Base-by-base conservation (phyloP, 1,140 invertebrate species). In the Scaptomyza graminum region DNA sequence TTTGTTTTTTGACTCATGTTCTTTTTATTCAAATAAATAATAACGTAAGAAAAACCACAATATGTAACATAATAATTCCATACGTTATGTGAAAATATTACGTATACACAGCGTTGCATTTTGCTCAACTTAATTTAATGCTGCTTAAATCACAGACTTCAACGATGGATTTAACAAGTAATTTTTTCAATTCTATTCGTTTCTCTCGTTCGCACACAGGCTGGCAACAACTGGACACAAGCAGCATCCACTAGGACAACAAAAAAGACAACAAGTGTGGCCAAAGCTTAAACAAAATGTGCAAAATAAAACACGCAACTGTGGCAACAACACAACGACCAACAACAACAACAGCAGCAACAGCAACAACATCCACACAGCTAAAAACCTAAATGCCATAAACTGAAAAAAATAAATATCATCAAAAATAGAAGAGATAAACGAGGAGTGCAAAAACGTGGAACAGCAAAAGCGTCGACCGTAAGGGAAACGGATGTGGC, bases 261-360 rank as follows among this genome's bases (percentile, higher is more conserved):
- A 44, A 49, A 44, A 11, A 41, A 16, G 55, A 57, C 50, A 61
- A 52, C 46, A 50, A 65, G 60, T 71, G 81, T 74, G 82, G 77
- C 72, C 44, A 50, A 7, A 66, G 55, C 74, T 60, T 57, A 52
- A 72, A 76, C 74, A 87, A 77, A 76, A 87, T 87, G 82, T 83
- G 82, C 59, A 76, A 74, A 83, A 88, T 79, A 88, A 88, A 87
- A 76, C 75, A 76, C 64, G 78, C 61, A 50, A 67, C 68, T 67
- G 76, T 70, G 83, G 74, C 65, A 70, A 18, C 57, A 64, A 49
- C 46, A 62, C 13, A n/a, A 57, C 31, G 37, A 18, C 22, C 16
- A 49, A 22, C 50, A 68, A 25, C 66, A 47, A 13, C 56, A 37
- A 47, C 44, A 56, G 31, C 5, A n/a, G 43, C 5, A n/a, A 12